Evolutionary conservation across 2,113 vertebrate species (phyloP).

Genomic region (Corythoichthys intestinalis): DNA sequence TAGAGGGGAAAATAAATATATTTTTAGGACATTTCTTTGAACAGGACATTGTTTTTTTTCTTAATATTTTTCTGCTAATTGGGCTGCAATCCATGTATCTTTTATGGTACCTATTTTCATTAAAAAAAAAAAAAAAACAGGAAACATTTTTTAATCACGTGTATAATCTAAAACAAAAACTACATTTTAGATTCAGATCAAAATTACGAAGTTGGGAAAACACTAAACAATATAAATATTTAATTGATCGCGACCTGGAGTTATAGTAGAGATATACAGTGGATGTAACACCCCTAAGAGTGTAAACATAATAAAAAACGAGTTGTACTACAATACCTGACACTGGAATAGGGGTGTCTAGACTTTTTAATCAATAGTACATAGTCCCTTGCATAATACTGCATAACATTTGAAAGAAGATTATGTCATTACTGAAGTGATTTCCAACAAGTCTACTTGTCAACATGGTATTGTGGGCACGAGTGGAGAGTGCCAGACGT

Average conservation of each 20-base stretch:
- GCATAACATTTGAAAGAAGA: no score
- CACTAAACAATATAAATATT: background rate
- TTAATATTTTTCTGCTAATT: background rate
- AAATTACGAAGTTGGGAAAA: no score
- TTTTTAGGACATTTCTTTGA: slow-evolving; percentile 52
- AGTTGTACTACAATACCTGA: background rate
- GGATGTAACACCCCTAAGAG: background rate
- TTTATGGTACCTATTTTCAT: background rate
- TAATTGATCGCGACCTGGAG: background rate
- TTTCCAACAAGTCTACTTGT: background rate
- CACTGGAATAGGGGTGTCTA: background rate
- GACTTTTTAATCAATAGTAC: background rate
- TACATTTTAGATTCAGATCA: no score
- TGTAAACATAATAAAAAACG: background rate
- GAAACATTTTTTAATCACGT: no score
- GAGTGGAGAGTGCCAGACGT: no score
- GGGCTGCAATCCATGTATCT: background rate
- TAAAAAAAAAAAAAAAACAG: background rate
- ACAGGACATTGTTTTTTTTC: slow-evolving; percentile 44
- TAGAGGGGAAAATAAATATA: slow-evolving; percentile 42
- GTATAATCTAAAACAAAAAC: no score
- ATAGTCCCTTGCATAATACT: no score
- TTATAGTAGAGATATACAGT: background rate
- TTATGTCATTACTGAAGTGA: background rate
- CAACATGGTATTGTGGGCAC: no score